phyloP scores from a whole-genome alignment of 2,113 vertebrate genomes.

The Charina bottae region DNA sequence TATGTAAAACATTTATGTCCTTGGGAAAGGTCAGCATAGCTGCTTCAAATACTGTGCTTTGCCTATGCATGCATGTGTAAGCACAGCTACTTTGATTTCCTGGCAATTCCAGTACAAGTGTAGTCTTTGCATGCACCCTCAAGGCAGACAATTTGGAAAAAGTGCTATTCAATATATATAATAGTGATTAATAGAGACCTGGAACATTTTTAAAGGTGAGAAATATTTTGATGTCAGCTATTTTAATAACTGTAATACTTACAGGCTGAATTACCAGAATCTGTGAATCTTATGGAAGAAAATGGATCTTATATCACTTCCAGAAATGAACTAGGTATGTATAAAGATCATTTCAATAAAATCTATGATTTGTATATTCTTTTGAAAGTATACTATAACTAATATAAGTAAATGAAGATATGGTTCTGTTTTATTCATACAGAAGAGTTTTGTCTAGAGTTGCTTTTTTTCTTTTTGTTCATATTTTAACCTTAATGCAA shows the following conservation, averaged over 20 bases:
- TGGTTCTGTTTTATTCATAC: not conserved
- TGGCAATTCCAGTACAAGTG: not conserved
- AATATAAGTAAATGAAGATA: not conserved
- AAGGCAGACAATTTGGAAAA: not conserved
- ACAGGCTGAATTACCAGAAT: slow-evolving; percentile 40
- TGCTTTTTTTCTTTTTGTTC: not conserved
- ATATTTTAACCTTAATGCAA: not conserved
- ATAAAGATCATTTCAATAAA: not conserved
- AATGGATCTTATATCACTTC: slow-evolving; percentile 4
- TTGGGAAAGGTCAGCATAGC: not conserved
- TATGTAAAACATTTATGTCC: not conserved
- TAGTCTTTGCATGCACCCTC: not conserved
- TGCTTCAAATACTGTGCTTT: not conserved
- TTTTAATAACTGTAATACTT: slow-evolving; percentile 26
- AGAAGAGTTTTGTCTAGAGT: not conserved
- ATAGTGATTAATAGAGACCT: not conserved
- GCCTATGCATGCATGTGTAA: not conserved
- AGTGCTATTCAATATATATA: not conserved
- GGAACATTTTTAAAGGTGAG: not conserved
- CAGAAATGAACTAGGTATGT: slow-evolving; percentile 27
- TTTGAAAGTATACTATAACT: not conserved
- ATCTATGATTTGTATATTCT: not conserved
- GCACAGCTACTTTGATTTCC: not conserved
- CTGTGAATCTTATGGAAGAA: not conserved
- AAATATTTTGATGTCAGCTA: not conserved